Conservation (phyloP, 2,888 invertebrate species). For the Dolichopus griseipennis region DNA sequence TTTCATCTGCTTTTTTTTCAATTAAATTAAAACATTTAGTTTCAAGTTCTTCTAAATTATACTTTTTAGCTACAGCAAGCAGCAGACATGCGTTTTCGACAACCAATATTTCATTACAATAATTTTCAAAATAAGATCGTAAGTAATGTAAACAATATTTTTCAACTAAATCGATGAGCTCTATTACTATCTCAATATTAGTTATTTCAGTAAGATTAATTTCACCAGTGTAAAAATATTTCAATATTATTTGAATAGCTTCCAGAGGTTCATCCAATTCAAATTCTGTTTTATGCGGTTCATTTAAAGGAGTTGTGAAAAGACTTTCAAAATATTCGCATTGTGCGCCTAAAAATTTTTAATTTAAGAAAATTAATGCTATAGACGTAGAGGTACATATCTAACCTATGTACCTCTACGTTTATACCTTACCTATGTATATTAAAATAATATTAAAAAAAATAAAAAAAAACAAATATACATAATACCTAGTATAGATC, state of each 20-base stretch:
- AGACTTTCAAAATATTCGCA: slow-evolving; percentile 91
- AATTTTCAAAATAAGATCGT: slow-evolving; percentile 86
- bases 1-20: slow-evolving; percentile 78
- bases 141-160: slow-evolving; percentile 91
- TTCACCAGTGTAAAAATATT: slow-evolving; percentile 91
- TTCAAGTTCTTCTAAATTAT: slow-evolving; percentile 56
- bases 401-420: no score
- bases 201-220: slow-evolving; percentile 50
- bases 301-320: slow-evolving; percentile 66
- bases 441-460: background rate
- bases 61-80: slow-evolving; percentile 74
- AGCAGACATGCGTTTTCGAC: slow-evolving; percentile 89
- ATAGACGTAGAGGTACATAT: no score
- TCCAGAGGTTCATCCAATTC: slow-evolving; percentile 72
- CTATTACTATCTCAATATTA: slow-evolving; percentile 60
- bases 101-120: slow-evolving; percentile 78
- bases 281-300: slow-evolving; percentile 69
- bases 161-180: slow-evolving; percentile 79
- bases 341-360: slow-evolving; percentile 68
- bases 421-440: no score
- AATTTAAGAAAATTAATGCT: background rate
- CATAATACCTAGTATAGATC: slow-evolving; percentile 58
- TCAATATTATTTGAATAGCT: slow-evolving; percentile 78
- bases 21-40: slow-evolving; percentile 82
- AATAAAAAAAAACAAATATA: background rate